Percentiles rank a stretch among this genome's conserved stretches.
These are phyloP conservation scores for Drosophila percnosoma DNA, from an alignment of 2,888 invertebrate genomes.

Conservation along the genomic window DNA sequence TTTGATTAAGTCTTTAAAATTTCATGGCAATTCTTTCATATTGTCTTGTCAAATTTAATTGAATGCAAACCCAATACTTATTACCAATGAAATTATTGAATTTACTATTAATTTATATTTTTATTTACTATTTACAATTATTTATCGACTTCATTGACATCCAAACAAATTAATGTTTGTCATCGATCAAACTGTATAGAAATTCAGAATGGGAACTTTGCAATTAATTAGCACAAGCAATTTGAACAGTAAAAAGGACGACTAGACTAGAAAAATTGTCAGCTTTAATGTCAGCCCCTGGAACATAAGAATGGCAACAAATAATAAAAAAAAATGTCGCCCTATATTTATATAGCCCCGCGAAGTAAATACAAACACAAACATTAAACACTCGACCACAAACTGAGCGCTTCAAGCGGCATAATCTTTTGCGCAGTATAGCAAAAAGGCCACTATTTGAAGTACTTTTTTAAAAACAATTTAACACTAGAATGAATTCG, in stretches of 20 bases:
- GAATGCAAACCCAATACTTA: not conserved
- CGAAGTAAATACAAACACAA: slow-evolving; percentile 16
- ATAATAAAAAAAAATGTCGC: slow-evolving; percentile 54
- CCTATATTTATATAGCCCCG: slow-evolving; percentile 59
- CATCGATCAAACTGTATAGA: slow-evolving; percentile 59
- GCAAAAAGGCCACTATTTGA: slow-evolving; percentile 7
- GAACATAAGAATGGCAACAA: slow-evolving; percentile 36
- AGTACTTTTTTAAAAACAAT: slow-evolving; percentile 1
- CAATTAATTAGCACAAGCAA: slow-evolving; percentile 74
- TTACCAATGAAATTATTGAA: not conserved
- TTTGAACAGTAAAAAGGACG: slow-evolving; percentile 25
- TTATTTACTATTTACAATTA: not conserved
- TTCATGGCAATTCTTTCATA: not conserved
- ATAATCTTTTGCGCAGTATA: slow-evolving; percentile 45
- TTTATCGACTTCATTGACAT: slow-evolving; percentile 30
- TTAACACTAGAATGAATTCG: not conserved
- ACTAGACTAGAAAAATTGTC: slow-evolving; percentile 57
- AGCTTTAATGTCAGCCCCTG: slow-evolving; percentile 62
- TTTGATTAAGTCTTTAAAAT: not conserved
- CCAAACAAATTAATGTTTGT: slow-evolving; percentile 46
- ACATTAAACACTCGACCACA: slow-evolving; percentile 21
- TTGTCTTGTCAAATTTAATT: not conserved
- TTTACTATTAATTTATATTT: not conserved
- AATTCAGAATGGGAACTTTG: slow-evolving; percentile 46
- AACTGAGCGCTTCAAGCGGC: slow-evolving; percentile 30